Evolutionary conservation across 2,797 vertebrate species (phyloP).

Genomic region (Melanotaenia boesemani): DNA sequence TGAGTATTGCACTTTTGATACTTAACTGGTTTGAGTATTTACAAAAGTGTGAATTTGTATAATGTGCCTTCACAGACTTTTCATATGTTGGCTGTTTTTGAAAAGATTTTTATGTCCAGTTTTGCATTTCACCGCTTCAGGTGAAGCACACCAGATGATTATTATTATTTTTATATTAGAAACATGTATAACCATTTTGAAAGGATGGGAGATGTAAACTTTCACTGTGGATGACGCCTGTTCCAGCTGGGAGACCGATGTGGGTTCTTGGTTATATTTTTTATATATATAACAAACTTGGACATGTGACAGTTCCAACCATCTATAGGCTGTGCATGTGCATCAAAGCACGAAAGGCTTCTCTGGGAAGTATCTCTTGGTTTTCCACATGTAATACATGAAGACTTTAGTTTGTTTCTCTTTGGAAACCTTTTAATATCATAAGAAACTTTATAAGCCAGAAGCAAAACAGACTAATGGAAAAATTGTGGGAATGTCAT

Average conservation of each 20-base stretch:
- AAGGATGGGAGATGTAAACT: constrained; percentile 19
- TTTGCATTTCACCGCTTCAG: constrained; percentile 15
- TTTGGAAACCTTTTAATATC: constrained; percentile 22
- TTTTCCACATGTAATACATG: constrained; percentile 26
- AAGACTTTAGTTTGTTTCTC: neutral
- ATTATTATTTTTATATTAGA: neutral
- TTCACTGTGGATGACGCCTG: constrained; percentile 31
- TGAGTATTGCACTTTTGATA: constrained; percentile 50
- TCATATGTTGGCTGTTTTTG: constrained; percentile 34
- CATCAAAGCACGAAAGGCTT: constrained; percentile 43
- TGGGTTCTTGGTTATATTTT: constrained; percentile 17
- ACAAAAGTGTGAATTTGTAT: constrained; percentile 44
- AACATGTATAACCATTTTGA: constrained; percentile 11
- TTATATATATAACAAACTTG: constrained; percentile 10
- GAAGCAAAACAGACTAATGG: constrained; percentile 27
- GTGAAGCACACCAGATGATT: constrained; percentile 17
- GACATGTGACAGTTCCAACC: constrained; percentile 25
- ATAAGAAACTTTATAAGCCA: neutral
- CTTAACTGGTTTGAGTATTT: constrained; percentile 48
- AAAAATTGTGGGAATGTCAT: constrained; percentile 5
- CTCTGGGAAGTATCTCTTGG: neutral
- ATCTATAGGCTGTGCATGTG: constrained; percentile 37
- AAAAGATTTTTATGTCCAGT: constrained; percentile 9
- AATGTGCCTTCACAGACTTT: constrained; percentile 72
- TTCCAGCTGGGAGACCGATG: constrained; percentile 23